These are phyloP conservation scores for Vulpes lagopus DNA, from an alignment of 2,113 vertebrate genomes.

Conservation along the genomic window DNA sequence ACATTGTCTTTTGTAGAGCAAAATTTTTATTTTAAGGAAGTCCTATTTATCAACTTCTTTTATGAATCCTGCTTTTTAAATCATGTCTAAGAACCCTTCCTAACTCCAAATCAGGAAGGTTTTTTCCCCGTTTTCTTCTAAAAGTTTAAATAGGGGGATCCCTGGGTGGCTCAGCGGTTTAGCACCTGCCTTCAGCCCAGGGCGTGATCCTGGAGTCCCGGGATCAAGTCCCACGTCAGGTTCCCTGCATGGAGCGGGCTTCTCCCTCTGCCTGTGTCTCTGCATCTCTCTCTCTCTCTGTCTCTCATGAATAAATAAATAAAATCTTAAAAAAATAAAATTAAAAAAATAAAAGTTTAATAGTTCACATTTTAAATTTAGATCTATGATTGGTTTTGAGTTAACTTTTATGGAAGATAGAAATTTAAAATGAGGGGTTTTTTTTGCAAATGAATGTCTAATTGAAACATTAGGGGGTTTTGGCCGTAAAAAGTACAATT, in stretches of 20 bases:
- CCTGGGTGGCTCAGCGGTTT: too few species aligned
- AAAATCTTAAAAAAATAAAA: too few species aligned
- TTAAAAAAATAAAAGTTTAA: background rate
- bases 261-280: too few species aligned
- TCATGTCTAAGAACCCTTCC: background rate
- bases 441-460: background rate
- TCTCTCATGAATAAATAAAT: too few species aligned
- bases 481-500: background rate
- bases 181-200: too few species aligned
- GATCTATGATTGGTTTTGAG: background rate
- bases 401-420: background rate
- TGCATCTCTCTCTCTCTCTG: too few species aligned
- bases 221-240: too few species aligned
- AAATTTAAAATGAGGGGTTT: background rate
- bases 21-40: background rate
- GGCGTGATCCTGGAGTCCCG: too few species aligned
- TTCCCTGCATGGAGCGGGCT: too few species aligned
- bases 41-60: background rate
- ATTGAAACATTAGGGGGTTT: background rate
- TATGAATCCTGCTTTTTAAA: background rate
- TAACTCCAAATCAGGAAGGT: background rate
- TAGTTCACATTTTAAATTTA: background rate
- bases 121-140: background rate
- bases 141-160: background rate
- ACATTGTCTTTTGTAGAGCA: background rate